Evolutionary conservation across 2,113 vertebrate species (phyloP), one percentile per base, ranked within the genome.

Genomic region (Ursus arctos): DNA sequence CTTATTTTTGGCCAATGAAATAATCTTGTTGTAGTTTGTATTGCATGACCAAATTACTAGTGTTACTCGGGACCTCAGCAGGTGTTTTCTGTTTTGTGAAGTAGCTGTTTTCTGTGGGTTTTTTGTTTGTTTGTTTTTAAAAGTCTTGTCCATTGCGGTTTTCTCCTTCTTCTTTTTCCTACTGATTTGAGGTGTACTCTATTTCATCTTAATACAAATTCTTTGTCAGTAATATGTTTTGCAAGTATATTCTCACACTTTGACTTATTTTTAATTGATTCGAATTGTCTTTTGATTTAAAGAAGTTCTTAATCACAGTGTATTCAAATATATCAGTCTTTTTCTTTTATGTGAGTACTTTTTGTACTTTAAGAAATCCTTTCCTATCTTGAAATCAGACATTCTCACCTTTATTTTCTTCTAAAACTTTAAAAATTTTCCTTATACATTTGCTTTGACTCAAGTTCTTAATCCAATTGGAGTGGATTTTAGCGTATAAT

Each of bases 371-470:
- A 74, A 91, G 82, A 88, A 85, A 89, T 53, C n/a, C 81, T 40
- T 88, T 40, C 24, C 36, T 84, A 57, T 16, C 57, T 65, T 40
- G 16, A 87, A 83, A 95, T 93, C 71, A 76, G 81, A 93, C 71
- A 94, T 55, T 79, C 24, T 92, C 47, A 63, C 49, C 69, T 93
- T 28, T 84, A 76, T 47, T 95, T 95, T 93, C 86, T 89, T 81
- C 12, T 40, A 12, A n/a, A 92, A 89, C 53, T 79, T 90, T 26
- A 43, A 40, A 88, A 69, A 22, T 81, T 55, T 95, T 95, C 55
- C 81, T 69, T 88, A 91, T 77, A 91, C 36, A 80, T 88, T 96
- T 95, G 71, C 83, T 82, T 96, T 87, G 88, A 94, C 72, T 61
- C 16, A 59, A 76, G 53, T 91, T 97, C 76, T 94, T 95, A 96